phyloP scores from a whole-genome alignment of 2,113 vertebrate genomes.

The Toxotes jaculatrix region DNA sequence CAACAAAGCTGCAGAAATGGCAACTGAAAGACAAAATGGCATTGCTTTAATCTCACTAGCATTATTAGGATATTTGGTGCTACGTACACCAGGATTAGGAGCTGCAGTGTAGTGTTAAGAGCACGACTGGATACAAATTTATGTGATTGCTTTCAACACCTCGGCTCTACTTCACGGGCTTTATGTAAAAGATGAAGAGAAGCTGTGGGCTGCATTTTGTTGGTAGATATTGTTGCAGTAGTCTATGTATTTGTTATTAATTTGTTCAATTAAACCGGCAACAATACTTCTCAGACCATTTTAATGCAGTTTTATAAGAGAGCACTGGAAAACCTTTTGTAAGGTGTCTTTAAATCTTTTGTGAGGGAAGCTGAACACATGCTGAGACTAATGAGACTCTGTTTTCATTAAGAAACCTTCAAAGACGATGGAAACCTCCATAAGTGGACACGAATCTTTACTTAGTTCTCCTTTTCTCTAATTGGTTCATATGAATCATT shows the following conservation, averaged over 20 bases:
- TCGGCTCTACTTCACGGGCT: background rate
- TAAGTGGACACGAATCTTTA: background rate
- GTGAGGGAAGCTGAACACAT: too few relatives aligned
- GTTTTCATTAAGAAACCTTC: background rate
- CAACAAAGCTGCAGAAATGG: background rate
- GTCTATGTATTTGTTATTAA: background rate
- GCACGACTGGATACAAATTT: background rate
- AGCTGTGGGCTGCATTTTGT: background rate
- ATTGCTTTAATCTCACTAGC: background rate
- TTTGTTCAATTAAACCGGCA: background rate
- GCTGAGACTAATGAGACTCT: constrained; percentile 3
- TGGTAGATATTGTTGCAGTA: background rate
- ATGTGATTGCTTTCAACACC: background rate
- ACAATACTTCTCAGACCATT: background rate
- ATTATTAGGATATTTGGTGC: background rate
- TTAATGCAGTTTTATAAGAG: background rate
- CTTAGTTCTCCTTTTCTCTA: background rate
- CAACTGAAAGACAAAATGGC: background rate
- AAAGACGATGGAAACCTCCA: background rate
- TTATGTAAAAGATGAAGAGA: background rate
- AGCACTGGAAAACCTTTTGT: background rate
- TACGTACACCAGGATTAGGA: background rate
- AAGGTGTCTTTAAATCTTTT: background rate
- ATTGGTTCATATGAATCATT: background rate
- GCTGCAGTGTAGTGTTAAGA: background rate